Evolutionary conservation across 2,797 vertebrate genomes (phyloP), one percentile per base, ranked within the genome.

Genomic region (Bryconaethiops microstoma): DNA sequence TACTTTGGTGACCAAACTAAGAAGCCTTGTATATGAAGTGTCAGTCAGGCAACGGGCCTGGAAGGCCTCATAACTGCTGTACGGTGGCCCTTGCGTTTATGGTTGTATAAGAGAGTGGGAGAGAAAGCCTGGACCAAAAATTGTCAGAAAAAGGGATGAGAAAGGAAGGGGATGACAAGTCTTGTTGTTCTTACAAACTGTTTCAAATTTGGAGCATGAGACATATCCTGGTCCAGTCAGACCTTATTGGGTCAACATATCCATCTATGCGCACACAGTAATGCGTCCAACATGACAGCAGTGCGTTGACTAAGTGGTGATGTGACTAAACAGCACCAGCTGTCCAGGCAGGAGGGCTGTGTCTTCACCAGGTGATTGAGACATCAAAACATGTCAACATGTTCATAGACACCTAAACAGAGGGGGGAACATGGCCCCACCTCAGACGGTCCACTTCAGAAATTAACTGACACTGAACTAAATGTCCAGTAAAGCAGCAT

Each of bases 241-340:
- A 54, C 62, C 74, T 68, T 77, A 77, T 77, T 83, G 76, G 70
- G 40, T 75, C 68, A 73, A 63, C 52, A 73, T 80, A 60, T 77
- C 21, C 74, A 77, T 73, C 75, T 65, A 59, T 68, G 73, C 7
- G 0, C 48, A 55, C 13, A 25, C n/a, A 23, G 35, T 2, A 35
- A 35, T 4, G 4, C 64, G 23, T 52, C 50, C 67, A 69, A 77
- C 29, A 57, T 80, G 77, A 80, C 42, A 45, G 78, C 8, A 12
- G 17, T 54, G 35, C 52, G 42, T 63, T 57, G 60, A 67, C 65
- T 48, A 60, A 80, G 52, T 79, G 78, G 80, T 63, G 50, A 62
- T 25, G 74, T 80, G 75, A 64, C 42, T 60, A 21, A 7, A 19
- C 78, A 77, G 72, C 79, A 23, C 57, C 35, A 4, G 67, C 74